Conservation (phyloP, 2,888 invertebrate genomes). For the Temnothorax ravouxi region DNA sequence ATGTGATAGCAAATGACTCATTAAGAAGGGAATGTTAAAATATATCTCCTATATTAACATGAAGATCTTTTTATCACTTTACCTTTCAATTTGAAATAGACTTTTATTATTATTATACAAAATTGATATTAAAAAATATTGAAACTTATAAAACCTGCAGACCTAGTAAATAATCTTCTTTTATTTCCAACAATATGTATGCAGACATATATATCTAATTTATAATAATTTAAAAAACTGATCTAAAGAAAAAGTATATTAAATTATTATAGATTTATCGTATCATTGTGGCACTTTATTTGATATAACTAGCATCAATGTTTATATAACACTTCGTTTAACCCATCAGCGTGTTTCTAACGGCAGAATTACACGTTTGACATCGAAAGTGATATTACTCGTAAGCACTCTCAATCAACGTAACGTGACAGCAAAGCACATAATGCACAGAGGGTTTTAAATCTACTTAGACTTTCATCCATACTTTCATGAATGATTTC, state of each 20-base stretch:
- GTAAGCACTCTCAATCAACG: slow-evolving; percentile 2
- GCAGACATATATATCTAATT: not conserved
- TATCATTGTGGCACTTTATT: not conserved
- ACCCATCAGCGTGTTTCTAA: not conserved
- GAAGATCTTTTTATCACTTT: not conserved
- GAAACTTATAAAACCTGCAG: not conserved
- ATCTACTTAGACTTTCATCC: not conserved
- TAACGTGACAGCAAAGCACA: not conserved
- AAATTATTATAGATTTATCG: not conserved
- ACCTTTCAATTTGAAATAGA: not conserved
- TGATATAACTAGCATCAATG: not conserved
- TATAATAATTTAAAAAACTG: slow-evolving; percentile 11
- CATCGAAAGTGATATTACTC: slow-evolving; percentile 35
- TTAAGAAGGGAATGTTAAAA: not conserved
- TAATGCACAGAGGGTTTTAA: not conserved
- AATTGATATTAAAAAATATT: not conserved
- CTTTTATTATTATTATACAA: not conserved
- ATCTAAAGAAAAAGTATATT: not conserved
- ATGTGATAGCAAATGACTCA: not conserved
- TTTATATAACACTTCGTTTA: slow-evolving; percentile 26
- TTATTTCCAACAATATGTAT: not conserved
- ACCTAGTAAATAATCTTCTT: not conserved
- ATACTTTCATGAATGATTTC: not conserved
- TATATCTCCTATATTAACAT: not conserved
- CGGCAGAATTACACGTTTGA: slow-evolving; percentile 19